Conservation (phyloP, 2,888 invertebrate species). For the Stenurella melanura region DNA sequence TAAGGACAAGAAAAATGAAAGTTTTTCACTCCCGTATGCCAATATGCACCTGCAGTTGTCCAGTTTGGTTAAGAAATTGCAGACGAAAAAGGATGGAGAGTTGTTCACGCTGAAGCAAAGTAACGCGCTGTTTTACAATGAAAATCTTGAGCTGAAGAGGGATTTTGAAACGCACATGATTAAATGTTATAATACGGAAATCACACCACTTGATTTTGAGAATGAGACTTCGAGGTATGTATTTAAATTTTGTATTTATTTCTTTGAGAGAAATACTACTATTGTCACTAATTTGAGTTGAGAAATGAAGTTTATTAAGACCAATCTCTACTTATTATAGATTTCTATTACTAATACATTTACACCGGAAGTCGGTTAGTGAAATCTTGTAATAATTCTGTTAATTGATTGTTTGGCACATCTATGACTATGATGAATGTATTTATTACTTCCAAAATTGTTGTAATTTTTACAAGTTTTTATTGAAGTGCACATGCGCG, state of each 20-base stretch:
- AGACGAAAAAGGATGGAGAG: conserved; percentile 53
- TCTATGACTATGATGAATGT: too few species aligned
- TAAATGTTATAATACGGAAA: conserved; percentile 64
- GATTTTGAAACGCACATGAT: conserved; percentile 61
- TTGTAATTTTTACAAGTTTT: too few species aligned
- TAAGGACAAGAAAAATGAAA: conserved; percentile 54
- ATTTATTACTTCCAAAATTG: too few species aligned
- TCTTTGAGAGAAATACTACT: too few species aligned
- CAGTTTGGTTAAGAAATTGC: conserved; percentile 63
- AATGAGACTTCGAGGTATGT: conserved; percentile 53
- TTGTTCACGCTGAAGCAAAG: conserved; percentile 63
- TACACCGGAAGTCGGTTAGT: too few species aligned
- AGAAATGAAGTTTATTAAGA: too few species aligned
- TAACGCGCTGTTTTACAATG: conserved; percentile 67
- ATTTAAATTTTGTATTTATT: not conserved
- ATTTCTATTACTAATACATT: too few species aligned
- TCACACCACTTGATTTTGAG: conserved; percentile 64
- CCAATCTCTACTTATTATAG: too few species aligned
- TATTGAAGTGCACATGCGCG: too few species aligned
- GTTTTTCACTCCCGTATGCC: conserved; percentile 59
- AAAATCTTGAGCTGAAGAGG: conserved; percentile 59
- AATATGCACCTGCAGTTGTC: conserved; percentile 68
- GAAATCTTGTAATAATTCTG: too few species aligned
- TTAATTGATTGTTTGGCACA: too few species aligned
- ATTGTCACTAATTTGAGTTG: too few species aligned